Evolutionary conservation across 2,888 invertebrate species (phyloP).

Genomic region (Cephonodes hylas): DNA sequence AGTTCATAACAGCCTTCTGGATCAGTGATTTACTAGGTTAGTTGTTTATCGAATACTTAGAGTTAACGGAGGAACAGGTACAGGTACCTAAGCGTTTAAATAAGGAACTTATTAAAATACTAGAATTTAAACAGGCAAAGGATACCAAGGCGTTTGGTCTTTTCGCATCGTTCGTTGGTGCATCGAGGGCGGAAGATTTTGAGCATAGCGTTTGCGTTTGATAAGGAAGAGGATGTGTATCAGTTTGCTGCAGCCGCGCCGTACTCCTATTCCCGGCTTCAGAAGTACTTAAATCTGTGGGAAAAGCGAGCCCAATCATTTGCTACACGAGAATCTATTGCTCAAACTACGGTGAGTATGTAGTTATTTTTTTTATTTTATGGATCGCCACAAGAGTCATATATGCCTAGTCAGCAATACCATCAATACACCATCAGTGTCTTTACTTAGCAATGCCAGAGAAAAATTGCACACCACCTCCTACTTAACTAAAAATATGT

Average conservation of each 20-base stretch:
- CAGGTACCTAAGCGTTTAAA: too few species aligned
- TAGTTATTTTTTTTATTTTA: neutral
- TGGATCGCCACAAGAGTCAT: too few species aligned
- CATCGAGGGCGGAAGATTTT: conserved; percentile 96
- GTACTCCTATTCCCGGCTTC: conserved; percentile 95
- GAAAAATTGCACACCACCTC: too few species aligned
- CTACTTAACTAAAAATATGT: too few species aligned
- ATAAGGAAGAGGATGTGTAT: conserved; percentile 96
- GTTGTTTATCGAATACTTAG: too few species aligned
- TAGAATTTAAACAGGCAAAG: conserved; percentile 83
- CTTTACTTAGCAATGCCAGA: too few species aligned
- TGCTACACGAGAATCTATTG: conserved; percentile 87
- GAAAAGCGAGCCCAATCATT: conserved; percentile 83
- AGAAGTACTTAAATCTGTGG: conserved; percentile 89
- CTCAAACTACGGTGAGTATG: conserved; percentile 81
- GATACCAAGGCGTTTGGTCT: conserved; percentile 90
- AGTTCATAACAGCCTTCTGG: too few species aligned
- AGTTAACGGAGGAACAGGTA: too few species aligned
- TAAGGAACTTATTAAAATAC: neutral
- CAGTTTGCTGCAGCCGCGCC: conserved; percentile 97
- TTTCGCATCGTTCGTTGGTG: conserved; percentile 93
- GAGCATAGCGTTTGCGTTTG: conserved; percentile 96
- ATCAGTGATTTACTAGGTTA: too few species aligned
- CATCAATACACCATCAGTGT: too few species aligned
- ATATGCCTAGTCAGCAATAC: too few species aligned